Evolutionary conservation across 1,140 invertebrate species (phyloP).

Genomic region (Heliconius nattereri): DNA sequence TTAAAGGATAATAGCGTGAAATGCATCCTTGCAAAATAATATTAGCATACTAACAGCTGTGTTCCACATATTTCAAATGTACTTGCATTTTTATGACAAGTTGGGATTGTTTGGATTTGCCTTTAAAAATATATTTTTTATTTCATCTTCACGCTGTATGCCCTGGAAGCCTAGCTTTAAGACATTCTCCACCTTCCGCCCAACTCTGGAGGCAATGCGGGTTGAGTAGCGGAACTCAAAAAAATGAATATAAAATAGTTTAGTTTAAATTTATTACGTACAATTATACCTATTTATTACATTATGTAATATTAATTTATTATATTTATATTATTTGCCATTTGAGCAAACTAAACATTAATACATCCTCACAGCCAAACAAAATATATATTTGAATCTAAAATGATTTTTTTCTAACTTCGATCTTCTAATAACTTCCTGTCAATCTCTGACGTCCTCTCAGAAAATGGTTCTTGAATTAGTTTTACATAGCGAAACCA

Average conservation of each 20-base stretch:
- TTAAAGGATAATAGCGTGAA: constrained; percentile 2
- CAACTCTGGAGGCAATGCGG: no score
- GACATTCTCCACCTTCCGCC: no score
- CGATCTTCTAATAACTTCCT: constrained; percentile 51
- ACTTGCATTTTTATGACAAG: neutral
- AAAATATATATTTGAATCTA: constrained; percentile 23
- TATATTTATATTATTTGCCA: no score
- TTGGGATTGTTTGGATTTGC: neutral
- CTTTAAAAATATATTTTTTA: neutral
- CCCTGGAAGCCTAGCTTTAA: no score
- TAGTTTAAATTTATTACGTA: no score
- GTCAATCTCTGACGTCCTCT: constrained; percentile 54
- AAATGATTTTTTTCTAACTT: constrained; percentile 40
- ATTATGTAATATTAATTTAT: no score
- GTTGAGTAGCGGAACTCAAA: no score
- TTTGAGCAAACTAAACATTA: neutral
- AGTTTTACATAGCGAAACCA: constrained; percentile 43
- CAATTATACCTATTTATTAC: no score
- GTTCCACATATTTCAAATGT: constrained; percentile 2
- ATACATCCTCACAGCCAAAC: neutral
- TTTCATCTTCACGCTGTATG: no score
- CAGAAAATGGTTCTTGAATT: constrained; percentile 45
- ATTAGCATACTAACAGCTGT: constrained; percentile 14
- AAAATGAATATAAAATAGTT: no score
- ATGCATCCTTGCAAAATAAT: neutral